Evolutionary conservation across 2,113 vertebrate species (phyloP), one percentile per base, ranked within the genome.

Genomic region (Forbesichthys agassizii): DNA sequence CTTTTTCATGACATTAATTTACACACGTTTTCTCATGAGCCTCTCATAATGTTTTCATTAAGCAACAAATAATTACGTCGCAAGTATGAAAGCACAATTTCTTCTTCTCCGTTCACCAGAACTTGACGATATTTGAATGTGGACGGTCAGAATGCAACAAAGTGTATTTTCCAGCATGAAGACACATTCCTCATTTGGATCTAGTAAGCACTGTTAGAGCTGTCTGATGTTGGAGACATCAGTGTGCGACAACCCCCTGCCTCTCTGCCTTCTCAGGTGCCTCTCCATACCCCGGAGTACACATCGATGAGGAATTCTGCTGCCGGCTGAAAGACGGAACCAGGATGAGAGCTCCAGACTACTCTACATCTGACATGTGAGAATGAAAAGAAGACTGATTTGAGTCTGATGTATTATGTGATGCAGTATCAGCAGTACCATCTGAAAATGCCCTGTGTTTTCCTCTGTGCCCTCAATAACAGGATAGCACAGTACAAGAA

Each of bases 281-380:
- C 55, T 97, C 96, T 5, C 96, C 96, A 0, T 98, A 98, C 84
- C 96, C 96, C 0, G 96, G 96, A 0, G 90, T 98, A 58, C 96
- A 98, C 78, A 96, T 98, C 12, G 95, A 98, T 18, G 96, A 98
- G 86, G 95, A 98, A 73, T 98, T 98, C 70, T 98, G 96, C 86
- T 95, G 94, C 69, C 85, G 92, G 27, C 92, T 98, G 69, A 98
- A 98, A 79, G 96, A 97, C 11, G 96, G 96, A 48, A 97, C 94
- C 2, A 89, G 96, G 60, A 98, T 98, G 96, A 94, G 93, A 86
- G 92, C 95, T 0, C 96, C 96, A 3, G 96, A 98, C 56, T 98
- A 98, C 73, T 92, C 95, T 3, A 94, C 95, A 20, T 93, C 95
- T 13, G 96, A 97, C 95, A 93, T 96, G 96, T 97, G 90, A 95